phyloP scores from a whole-genome alignment of 1,140 invertebrate species.

The Drosophila repletoides region DNA sequence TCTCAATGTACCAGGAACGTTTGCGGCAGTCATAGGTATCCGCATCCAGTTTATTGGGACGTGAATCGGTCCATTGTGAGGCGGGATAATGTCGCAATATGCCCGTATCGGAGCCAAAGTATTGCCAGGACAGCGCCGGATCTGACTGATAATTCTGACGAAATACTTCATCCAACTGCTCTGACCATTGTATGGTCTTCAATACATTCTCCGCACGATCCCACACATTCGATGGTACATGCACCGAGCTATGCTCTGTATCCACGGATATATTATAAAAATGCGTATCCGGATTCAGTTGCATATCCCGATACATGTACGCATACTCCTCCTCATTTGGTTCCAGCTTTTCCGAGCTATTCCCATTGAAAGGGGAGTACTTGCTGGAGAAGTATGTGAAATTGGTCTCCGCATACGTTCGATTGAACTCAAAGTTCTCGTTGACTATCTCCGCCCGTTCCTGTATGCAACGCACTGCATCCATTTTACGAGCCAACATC shows the following conservation, averaged over 20 bases:
- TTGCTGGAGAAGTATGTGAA: constrained; percentile 88
- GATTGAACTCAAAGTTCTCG: constrained; percentile 84
- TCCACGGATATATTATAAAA: constrained; percentile 94
- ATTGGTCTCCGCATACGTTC: constrained; percentile 73
- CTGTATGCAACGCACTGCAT: constrained; percentile 90
- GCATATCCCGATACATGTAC: constrained; percentile 83
- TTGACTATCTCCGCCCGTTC: constrained; percentile 86
- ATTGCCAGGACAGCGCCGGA: constrained; percentile 96
- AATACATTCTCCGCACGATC: constrained; percentile 87
- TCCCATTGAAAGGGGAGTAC: constrained; percentile 83
- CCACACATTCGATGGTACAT: constrained; percentile 97
- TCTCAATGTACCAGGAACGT: constrained; percentile 97
- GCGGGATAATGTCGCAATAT: constrained; percentile 95
- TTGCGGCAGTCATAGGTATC: constrained; percentile 93
- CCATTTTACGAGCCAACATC: constrained; percentile 92
- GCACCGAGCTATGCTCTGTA: constrained; percentile 92
- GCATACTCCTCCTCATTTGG: constrained; percentile 13
- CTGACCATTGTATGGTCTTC: constrained; percentile 93
- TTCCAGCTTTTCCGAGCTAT: constrained; percentile 52
- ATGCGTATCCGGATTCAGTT: constrained; percentile 88
- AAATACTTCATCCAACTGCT: constrained; percentile 92
- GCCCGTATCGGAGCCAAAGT: constrained; percentile 96
- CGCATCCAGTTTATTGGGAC: constrained; percentile 82
- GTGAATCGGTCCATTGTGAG: constrained; percentile 83
- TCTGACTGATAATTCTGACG: constrained; percentile 92